Evolutionary conservation across 2,113 vertebrate genomes (phyloP), one percentile per base, ranked within the genome.

Genomic region (Oenanthe melanoleuca): DNA sequence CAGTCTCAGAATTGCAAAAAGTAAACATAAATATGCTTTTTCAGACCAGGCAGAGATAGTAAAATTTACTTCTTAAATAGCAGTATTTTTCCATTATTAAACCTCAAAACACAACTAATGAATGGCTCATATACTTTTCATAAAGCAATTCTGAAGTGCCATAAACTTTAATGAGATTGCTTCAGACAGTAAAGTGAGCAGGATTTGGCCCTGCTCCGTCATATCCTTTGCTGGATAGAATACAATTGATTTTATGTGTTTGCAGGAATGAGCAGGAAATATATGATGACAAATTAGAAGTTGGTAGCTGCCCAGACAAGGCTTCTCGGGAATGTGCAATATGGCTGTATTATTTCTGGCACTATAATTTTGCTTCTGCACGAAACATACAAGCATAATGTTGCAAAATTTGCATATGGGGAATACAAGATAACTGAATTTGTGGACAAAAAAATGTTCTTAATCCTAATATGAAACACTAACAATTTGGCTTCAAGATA

Each of bases 401-500:
- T 72, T 79, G 40, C n/a, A 93, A 86, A 95, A 85, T 72, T 56
- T 89, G 88, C 95, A 97, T 92, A 93, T 95, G 96, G 71, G 55
- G 11, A 72, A 74, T 92, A 95, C 67, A 93, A 89, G 92, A 93
- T 63, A 63, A 47, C 74, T 93, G 61, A 86, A 96, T 89, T 93
- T 78, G 47, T 94, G 80, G 72, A 95, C 69, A 86, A 91, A 50
- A 74, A 90, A 34, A 19, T 38, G 34, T 49, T 80, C 37, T 60
- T 85, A 59, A 86, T 91, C 90, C 78, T 93, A 95, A 87, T 84
- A 71, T 70, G 56, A 93, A 96, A 89, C 80, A 92, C 77, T 71
- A 89, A 67, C 82, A 89, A 91, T 70, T 94, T 97, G 96, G 61
- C 88, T 97, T 49, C 86, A 59, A 94, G 64, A 59, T 91, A 89